phyloP scores from a whole-genome alignment of 2,888 invertebrate genomes.

The Cantharis rufa region DNA sequence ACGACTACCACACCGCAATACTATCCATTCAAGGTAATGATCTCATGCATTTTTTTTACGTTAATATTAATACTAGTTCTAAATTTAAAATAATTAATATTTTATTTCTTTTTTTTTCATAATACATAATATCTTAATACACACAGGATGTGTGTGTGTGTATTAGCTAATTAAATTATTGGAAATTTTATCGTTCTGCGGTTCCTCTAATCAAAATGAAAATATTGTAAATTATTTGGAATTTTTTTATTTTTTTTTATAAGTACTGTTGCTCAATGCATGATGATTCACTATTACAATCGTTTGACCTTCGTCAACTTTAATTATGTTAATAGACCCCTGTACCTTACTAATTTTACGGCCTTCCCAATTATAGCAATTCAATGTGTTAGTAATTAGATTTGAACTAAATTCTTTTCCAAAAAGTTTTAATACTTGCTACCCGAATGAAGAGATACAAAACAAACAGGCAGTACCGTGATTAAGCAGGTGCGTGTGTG shows the following conservation, averaged over 20 bases:
- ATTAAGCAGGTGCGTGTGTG: no score
- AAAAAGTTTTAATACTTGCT: not conserved
- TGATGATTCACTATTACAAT: not conserved
- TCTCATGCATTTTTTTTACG: not conserved
- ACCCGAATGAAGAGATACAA: not conserved
- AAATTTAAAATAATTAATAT: not conserved
- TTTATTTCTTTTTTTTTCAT: not conserved
- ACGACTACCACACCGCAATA: constrained; percentile 73
- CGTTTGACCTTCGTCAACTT: constrained; percentile 1
- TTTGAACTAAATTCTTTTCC: not conserved
- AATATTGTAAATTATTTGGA: not conserved
- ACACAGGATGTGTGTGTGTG: not conserved
- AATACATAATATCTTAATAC: not conserved
- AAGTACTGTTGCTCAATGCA: not conserved
- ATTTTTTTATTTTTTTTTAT: not conserved
- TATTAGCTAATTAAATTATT: not conserved
- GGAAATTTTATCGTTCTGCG: not conserved
- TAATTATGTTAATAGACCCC: not conserved
- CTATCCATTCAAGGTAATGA: constrained; percentile 83
- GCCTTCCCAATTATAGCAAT: not conserved
- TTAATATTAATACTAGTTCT: not conserved
- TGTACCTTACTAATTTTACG: not conserved
- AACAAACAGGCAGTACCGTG: no score
- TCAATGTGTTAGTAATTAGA: not conserved
- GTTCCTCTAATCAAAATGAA: not conserved